Base-by-base conservation (phyloP, 92 coral and sea anemone species). In the Palythoa grandiflora region DNA sequence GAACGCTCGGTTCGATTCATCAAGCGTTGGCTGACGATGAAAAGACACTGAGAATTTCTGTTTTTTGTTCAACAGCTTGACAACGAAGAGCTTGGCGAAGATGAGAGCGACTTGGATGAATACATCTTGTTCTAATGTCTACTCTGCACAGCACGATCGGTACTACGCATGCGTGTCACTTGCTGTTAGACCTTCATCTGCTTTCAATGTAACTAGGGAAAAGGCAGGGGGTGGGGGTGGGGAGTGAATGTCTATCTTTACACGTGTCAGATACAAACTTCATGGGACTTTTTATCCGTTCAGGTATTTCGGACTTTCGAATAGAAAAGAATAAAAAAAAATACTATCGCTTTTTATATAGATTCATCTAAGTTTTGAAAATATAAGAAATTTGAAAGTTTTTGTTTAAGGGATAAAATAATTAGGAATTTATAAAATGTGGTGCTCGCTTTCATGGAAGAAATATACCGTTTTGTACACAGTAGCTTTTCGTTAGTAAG, bases 61-160 rank as follows among this genome's bases (percentile, higher is more conserved):
- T 57, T 35, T 10, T 28, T 83, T 73, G 20, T 48, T 75, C 40
- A 51, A 83, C 98, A 96, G 99, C 95, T 96, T 65, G 99, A 96
- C 88, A 96, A 96, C 71, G 99, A 96, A 81, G 97, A 96, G 65
- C 90, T 89, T 0, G 90, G 90, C 3, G 94, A 89, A 55, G 96
- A 91, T 66, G 98, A 95, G 17, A 94, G 96, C 38, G 99, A 96
- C 79, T 76, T 92, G 87, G 99, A 96, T 59, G 99, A 96, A 79
- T 93, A 92, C 9, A 44, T 81, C 55, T 52, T 81, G 68, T 84
- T 54, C 79, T 89, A 84, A 89, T 89, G 4, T 15, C 66, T 3
- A n/a, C 38, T 61, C 12, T 40, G 20, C 40, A 14, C 71, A 59
- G 48, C 70, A 21, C 28, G 2, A 63, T 63, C 6, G 7, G 70